These are phyloP conservation scores for Cephalopholis sonnerati DNA, from an alignment of 2,113 vertebrate genomes.

Conservation along the genomic window DNA sequence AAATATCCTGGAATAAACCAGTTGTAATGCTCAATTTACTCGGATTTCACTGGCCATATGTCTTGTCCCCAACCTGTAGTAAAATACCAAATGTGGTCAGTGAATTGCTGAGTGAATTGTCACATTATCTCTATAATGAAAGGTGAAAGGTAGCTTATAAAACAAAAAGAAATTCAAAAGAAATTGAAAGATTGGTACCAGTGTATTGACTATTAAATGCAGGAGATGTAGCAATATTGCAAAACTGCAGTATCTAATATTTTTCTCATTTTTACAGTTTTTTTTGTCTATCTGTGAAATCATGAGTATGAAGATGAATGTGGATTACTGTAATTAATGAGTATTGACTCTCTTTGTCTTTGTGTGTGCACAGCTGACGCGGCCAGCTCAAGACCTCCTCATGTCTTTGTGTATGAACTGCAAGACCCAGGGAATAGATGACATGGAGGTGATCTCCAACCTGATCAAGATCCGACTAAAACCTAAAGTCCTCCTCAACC, in stretches of 20 bases:
- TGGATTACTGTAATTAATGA: neutral
- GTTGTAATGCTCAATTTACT: neutral
- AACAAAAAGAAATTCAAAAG: neutral
- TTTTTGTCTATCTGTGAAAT: neutral
- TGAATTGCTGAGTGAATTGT: neutral
- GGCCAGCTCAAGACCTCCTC: constrained; percentile 97
- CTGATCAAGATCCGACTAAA: constrained; percentile 98
- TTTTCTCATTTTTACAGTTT: neutral
- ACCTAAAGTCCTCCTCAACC: constrained; percentile 97
- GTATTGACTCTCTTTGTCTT: neutral
- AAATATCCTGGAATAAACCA: neutral
- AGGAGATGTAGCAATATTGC: neutral
- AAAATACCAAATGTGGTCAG: neutral
- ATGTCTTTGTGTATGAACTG: constrained; percentile 99
- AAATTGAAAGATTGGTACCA: neutral
- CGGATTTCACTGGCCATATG: neutral
- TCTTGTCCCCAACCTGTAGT: neutral
- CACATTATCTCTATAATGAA: neutral
- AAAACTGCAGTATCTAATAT: neutral
- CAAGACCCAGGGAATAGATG: constrained; percentile 91
- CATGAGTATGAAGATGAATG: neutral
- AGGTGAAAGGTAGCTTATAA: neutral
- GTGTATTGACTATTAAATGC: neutral
- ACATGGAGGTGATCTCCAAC: constrained; percentile 97
- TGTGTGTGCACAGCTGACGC: constrained; percentile 88